Base-by-base conservation (phyloP, 2,113 vertebrate species). In the Cromileptes altivelis region DNA sequence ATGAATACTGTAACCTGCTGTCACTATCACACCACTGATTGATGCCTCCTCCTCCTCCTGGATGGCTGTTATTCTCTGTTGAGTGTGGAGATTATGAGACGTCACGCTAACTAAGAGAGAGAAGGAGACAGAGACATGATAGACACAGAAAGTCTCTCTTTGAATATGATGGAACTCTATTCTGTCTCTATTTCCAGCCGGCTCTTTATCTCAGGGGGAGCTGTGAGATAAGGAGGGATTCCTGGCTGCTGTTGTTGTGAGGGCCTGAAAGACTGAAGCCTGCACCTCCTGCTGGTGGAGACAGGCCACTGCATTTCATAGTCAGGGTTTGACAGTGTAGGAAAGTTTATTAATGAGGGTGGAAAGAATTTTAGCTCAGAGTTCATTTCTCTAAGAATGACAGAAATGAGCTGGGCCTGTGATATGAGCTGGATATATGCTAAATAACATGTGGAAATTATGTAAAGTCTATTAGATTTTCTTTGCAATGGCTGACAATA, bases 161-260 rank as follows among this genome's bases (percentile, higher is more conserved):
- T 89, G 70, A 86, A 85, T 76, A 81, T 81, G 90, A 91, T 85
- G 88, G 84, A 86, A 88, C 78, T 91, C 88, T 64, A 84, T 85
- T 87, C 76, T 60, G 77, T 83, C 88, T 93, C 88, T 93, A 91
- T 94, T 91, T 93, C 85, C 88, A 94, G 91, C 85, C n/a, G 17
- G 2, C 56, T 78, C 81, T 88, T 94, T 93, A 94, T 94, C 92
- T 93, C 33, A 47, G 13, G 78, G 37, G 45, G 70, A 76, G 75
- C 75, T 76, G 90, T 11, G 70, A 91, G 89, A 93, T 79, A 89
- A 85, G 85, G 57, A 81, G 60, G 80, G 88, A 86, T 70, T 87
- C 77, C 88, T 85, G 83, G 68, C 69, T 85, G 88, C 50, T 67
- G 71, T 30, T 85, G 75, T 27, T 85, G 75, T 68, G 80, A 42